phyloP scores from a whole-genome alignment of 2,888 invertebrate genomes.

The Rhingia campestris region DNA sequence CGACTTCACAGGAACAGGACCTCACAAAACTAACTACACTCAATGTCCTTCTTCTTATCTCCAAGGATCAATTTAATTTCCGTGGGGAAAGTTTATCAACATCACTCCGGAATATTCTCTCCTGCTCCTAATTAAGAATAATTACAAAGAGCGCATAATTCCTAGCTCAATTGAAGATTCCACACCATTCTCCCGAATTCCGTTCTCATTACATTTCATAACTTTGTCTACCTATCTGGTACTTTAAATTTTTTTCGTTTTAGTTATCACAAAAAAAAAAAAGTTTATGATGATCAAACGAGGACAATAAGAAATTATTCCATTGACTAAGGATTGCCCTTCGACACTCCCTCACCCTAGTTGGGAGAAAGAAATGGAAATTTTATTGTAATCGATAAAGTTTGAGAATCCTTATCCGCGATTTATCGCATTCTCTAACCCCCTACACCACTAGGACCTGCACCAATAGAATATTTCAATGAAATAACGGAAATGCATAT shows the following conservation, averaged over 20 bases:
- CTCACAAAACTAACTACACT: too few relatives aligned
- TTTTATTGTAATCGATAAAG: slow-evolving; percentile 69
- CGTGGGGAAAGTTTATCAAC: too few relatives aligned
- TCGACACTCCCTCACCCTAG: slow-evolving; percentile 6
- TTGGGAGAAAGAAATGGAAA: slow-evolving; percentile 37
- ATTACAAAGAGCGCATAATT: background rate
- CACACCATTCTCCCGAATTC: slow-evolving; percentile 1
- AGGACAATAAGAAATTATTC: slow-evolving; percentile 42
- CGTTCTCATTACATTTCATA: slow-evolving; percentile 40
- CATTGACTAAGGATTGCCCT: background rate
- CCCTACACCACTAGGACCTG: background rate
- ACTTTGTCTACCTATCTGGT: background rate
- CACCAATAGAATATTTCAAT: slow-evolving; percentile 41
- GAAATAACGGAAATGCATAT: slow-evolving; percentile 61
- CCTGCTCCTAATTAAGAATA: slow-evolving; percentile 11
- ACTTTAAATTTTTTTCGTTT: slow-evolving; percentile 2
- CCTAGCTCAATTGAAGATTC: slow-evolving; percentile 37
- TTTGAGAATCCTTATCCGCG: slow-evolving; percentile 47
- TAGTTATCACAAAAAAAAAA: slow-evolving; percentile 15
- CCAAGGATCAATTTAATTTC: too few relatives aligned
- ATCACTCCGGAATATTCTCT: too few relatives aligned
- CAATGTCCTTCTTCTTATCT: too few relatives aligned
- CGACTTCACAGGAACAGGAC: too few relatives aligned
- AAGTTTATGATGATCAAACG: slow-evolving; percentile 27
- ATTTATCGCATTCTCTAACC: slow-evolving; percentile 22